Evolutionary conservation across 2,888 invertebrate species (phyloP), one percentile per base, ranked within the genome.

Genomic region (Diaprepes abbreviatus): DNA sequence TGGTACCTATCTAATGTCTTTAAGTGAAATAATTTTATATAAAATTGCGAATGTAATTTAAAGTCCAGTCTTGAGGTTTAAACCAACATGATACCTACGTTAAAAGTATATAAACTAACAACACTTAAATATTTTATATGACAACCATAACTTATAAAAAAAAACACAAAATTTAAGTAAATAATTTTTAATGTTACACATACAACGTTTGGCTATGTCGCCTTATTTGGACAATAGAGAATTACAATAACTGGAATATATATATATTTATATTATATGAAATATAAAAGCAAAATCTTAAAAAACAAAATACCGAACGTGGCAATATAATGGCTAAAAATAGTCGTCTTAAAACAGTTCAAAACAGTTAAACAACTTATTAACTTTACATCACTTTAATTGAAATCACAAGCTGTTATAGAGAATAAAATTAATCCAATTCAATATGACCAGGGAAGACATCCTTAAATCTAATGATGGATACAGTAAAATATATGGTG

Each of bases 281-380:
- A 50, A 14, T 50, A 50, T 21, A 14, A 50, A 50, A 50, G 9
- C 16, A 14, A 50, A 24, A 50, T n/a, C 9, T 14, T 28, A 45
- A 45, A 14, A 14, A 50, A 50, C 28, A 50, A 50, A 50, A 50
- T 50, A 50, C 28, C 48, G 24, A 50, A 50, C 28, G 48, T 31
- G 48, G 48, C 48, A 50, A 50, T 50, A 50, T 14, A 50, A 50
- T 50, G 48, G 48, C 48, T 50, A 28, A 50, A 50, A 28, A 19
- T 19, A 24, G 24, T 45, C 6, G 12, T 17, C 9, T 16, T 16
- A 40, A 16, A 6, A 16, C 14, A 17, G 1, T n/a, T n/a, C n/a
- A 43, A 21, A 19, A 21, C n/a, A n/a, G 1, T 21, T 21, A 43
- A 43, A 43, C 43, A 43, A 43, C 17, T 4, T 21, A 1, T n/a